Conservation (phyloP, 1,140 invertebrate genomes). For the Drosophila simulans region DNA sequence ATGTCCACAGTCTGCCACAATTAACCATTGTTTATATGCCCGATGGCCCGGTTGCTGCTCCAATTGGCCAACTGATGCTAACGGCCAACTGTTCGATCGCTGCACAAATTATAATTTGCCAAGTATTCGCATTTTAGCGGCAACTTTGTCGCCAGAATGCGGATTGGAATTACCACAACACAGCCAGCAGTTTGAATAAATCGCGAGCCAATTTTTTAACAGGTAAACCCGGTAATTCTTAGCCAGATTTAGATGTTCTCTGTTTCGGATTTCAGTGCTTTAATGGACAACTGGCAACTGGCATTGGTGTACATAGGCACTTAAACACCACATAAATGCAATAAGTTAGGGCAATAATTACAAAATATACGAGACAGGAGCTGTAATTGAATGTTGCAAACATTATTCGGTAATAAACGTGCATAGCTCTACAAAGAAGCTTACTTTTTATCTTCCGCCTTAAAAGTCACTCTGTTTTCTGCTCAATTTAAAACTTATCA, state of each 20-base stretch:
- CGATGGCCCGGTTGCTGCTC: conserved; percentile 23
- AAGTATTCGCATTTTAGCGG: conserved; percentile 6
- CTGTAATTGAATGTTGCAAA: too few relatives aligned
- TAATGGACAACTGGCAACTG: conserved; percentile 1
- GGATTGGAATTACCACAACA: conserved; percentile 7
- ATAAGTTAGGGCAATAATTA: too few relatives aligned
- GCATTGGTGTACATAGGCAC: neutral
- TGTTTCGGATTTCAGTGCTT: neutral
- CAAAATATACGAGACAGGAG: too few relatives aligned
- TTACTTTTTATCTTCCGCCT: conserved; percentile 7
- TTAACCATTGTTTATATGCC: conserved; percentile 49
- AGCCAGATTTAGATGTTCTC: conserved; percentile 10
- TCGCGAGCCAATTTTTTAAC: conserved; percentile 8
- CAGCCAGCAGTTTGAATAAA: conserved; percentile 12
- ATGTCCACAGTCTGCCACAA: conserved; percentile 27
- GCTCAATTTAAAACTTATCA: conserved; percentile 1
- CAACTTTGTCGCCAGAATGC: conserved; percentile 37
- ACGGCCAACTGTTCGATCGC: conserved; percentile 5
- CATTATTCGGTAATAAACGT: too few relatives aligned
- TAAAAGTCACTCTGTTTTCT: neutral
- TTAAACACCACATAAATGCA: too few relatives aligned
- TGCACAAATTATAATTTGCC: conserved; percentile 21
- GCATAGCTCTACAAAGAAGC: too few relatives aligned
- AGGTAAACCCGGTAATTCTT: conserved; percentile 6
- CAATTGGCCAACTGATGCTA: conserved; percentile 25